Percentiles rank a stretch among this genome's conserved stretches.
Evolutionary conservation across 1,140 invertebrate species (phyloP).

Genomic region (Ostrea denselamellosa): DNA sequence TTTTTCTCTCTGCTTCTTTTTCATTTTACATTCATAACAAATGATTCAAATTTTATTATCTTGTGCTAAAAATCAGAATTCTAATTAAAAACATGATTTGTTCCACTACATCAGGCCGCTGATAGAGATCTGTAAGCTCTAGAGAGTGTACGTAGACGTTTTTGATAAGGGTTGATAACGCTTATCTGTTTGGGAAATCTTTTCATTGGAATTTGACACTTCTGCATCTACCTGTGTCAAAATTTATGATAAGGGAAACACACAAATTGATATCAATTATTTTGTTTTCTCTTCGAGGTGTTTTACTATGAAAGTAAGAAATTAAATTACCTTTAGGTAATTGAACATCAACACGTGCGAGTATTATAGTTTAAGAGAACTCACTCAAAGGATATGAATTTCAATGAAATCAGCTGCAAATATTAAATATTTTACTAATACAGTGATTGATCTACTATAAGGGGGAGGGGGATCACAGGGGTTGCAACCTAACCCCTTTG

Average conservation of each 20-base stretch:
- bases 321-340: background rate
- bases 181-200: constrained; percentile 17
- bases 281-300: background rate
- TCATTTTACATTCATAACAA: too few relatives aligned
- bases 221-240: background rate
- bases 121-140: background rate
- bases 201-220: constrained; percentile 6
- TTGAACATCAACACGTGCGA: background rate
- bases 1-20: too few relatives aligned
- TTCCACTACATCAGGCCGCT: too few relatives aligned
- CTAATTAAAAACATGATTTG: constrained; percentile 4
- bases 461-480: too few relatives aligned
- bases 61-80: background rate
- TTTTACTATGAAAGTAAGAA: constrained; percentile 14
- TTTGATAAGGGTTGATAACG: background rate
- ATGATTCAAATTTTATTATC: too few relatives aligned
- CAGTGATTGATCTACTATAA: too few relatives aligned
- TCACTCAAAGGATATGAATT: too few relatives aligned
- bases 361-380: background rate
- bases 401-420: too few relatives aligned
- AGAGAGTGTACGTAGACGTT: background rate
- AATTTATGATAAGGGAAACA: constrained; percentile 13
- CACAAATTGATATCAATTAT: constrained; percentile 29
- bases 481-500: too few relatives aligned
- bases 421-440: too few relatives aligned